phyloP scores from a whole-genome alignment of 2,888 invertebrate genomes.

The Tortricodes alternella region DNA sequence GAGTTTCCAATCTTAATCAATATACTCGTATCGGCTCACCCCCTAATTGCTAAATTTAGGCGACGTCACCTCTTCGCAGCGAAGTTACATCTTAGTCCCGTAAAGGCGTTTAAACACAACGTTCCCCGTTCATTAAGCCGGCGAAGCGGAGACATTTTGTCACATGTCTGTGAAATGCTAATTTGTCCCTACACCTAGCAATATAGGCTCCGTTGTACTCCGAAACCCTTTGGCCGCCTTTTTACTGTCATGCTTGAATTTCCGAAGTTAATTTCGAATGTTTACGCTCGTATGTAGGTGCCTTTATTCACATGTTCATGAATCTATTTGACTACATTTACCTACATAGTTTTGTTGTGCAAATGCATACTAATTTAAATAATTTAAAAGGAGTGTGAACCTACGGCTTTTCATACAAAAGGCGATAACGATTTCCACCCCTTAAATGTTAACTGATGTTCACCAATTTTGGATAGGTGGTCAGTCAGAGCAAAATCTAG shows the following conservation, averaged over 20 bases:
- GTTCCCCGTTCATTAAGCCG: slow-evolving; percentile 74
- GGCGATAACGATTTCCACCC: no score
- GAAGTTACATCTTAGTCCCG: slow-evolving; percentile 54
- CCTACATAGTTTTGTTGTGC: not conserved
- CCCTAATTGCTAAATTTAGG: slow-evolving; percentile 66
- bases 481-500: no score
- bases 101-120: slow-evolving; percentile 71
- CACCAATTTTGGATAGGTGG: no score
- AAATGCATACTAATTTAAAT: no score
- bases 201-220: slow-evolving; percentile 57
- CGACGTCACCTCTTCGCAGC: slow-evolving; percentile 44
- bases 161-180: slow-evolving; percentile 77
- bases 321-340: not conserved
- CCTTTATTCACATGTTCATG: not conserved
- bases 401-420: no score
- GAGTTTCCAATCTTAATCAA: slow-evolving; percentile 52
- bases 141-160: slow-evolving; percentile 64
- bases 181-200: slow-evolving; percentile 69
- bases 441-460: no score
- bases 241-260: slow-evolving; percentile 52
- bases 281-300: slow-evolving; percentile 43
- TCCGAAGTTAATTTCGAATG: slow-evolving; percentile 56
- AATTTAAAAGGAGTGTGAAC: no score
- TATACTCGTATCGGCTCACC: slow-evolving; percentile 51
- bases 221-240: slow-evolving; percentile 61